Evolutionary conservation across 2,113 vertebrate species (phyloP), one percentile per base, ranked within the genome.

Genomic region (Psilopsiagon aurifrons): DNA sequence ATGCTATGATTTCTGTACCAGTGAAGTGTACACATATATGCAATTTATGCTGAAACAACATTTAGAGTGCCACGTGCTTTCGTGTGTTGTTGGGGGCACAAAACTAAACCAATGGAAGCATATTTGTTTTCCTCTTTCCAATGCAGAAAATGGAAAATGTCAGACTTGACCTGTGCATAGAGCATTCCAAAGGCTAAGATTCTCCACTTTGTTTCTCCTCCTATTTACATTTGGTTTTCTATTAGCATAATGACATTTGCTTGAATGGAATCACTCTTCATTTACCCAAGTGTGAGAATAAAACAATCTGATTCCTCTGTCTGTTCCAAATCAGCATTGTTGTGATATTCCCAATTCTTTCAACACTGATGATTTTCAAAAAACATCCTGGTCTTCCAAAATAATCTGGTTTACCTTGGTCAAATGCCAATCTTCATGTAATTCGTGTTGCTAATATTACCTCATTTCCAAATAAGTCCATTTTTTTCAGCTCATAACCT

Each of bases 401-500:
- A 86, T 62, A 91, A 83, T 54, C 29, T 83, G 33, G 33, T 91
- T 80, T 87, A 35, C 68, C 66, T 79, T 85, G 83, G 54, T 90
- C 74, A 82, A 73, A 89, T 91, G 92, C 66, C 94, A 82, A 91
- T 39, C 33, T 68, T 75, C 43, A 16, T 33, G 33, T 47, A 64
- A 91, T 62, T 84, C 86, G 49, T 73, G 44, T 87, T 91, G 70
- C 87, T 95, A 96, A 89, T 85, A 94, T 80, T 91, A 85, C 55
- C 64, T 92, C 57, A 76, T 89, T 94, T 91, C 66, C 89, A 87
- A 91, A 92, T 64, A 92, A 82, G 51, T 81, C 51, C 64, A 11
- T 81, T 94, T 96, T 90, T 95, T 96, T 86, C 83, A 79, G 39
- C 22, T 89, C 80, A 47, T 39, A 75, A 88, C 73, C 73, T 95